Evolutionary conservation across 2,888 invertebrate species (phyloP).

Genomic region (Alloscopus bannaensis): DNA sequence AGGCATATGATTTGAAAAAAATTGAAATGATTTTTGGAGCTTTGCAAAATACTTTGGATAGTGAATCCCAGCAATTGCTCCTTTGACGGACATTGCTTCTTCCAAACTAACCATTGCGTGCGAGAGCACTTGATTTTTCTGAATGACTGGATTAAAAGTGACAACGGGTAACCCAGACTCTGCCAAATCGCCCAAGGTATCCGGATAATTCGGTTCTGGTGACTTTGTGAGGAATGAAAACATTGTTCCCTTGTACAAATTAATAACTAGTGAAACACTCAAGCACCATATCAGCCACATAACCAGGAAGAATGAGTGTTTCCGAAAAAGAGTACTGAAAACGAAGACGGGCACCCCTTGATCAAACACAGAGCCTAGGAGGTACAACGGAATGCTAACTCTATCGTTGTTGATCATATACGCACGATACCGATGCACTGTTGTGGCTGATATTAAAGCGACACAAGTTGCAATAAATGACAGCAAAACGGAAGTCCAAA

Average conservation of each 20-base stretch:
- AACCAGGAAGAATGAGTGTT: neutral
- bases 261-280: neutral
- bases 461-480: neutral
- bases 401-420: too few relatives aligned
- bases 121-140: neutral
- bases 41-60: constrained; percentile 30
- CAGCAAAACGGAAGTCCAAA: constrained; percentile 14
- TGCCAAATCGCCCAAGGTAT: constrained; percentile 6
- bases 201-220: constrained; percentile 22
- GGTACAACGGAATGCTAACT: neutral
- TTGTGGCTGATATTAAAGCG: neutral
- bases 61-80: neutral
- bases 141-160: neutral
- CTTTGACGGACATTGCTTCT: constrained; percentile 4
- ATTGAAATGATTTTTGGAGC: constrained; percentile 21
- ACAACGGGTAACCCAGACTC: neutral
- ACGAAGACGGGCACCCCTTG: neutral
- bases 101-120: neutral
- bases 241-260: constrained; percentile 38
- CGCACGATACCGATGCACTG: neutral
- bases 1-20: neutral
- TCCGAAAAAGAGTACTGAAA: neutral
- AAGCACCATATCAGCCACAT: constrained; percentile 28
- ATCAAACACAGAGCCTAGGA: constrained; percentile 19
- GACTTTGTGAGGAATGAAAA: constrained; percentile 36